Evolutionary conservation across 1,140 invertebrate genomes (phyloP).

Genomic region (Platorchestia sp.): DNA sequence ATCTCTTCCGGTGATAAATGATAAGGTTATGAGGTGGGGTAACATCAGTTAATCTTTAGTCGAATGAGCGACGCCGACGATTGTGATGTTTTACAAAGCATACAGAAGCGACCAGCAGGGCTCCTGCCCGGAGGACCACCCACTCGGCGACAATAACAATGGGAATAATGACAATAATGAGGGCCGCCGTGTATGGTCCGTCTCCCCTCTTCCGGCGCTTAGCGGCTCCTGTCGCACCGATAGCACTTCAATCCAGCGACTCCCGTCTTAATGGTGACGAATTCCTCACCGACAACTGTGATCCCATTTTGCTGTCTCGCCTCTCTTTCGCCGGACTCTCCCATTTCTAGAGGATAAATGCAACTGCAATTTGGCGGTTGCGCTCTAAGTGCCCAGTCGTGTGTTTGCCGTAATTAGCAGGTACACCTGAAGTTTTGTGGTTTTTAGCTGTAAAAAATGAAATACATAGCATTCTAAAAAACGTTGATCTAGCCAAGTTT

Average conservation of each 20-base stretch:
- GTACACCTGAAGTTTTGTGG: not conserved
- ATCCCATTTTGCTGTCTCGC: not conserved
- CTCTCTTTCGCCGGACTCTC: not conserved
- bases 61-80: not conserved
- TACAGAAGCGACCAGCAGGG: not conserved
- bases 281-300: not conserved
- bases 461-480: not conserved
- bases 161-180: conserved; percentile 53
- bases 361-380: not conserved
- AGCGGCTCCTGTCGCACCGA: conserved; percentile 24
- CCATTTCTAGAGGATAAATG: not conserved
- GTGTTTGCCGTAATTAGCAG: not conserved
- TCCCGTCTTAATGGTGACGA: not conserved
- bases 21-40: not conserved
- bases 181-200: not conserved
- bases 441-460: not conserved
- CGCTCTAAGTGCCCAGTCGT: not conserved
- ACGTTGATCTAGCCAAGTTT: too few species aligned
- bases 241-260: conserved; percentile 7
- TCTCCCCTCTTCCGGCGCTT: conserved; percentile 37
- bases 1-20: not conserved
- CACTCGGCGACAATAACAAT: conserved; percentile 41
- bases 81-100: conserved; percentile 14
- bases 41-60: not conserved
- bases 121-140: not conserved